These are phyloP conservation scores for Metallyticus violacea DNA, from an alignment of 2,888 invertebrate genomes.

Conservation along the genomic window DNA sequence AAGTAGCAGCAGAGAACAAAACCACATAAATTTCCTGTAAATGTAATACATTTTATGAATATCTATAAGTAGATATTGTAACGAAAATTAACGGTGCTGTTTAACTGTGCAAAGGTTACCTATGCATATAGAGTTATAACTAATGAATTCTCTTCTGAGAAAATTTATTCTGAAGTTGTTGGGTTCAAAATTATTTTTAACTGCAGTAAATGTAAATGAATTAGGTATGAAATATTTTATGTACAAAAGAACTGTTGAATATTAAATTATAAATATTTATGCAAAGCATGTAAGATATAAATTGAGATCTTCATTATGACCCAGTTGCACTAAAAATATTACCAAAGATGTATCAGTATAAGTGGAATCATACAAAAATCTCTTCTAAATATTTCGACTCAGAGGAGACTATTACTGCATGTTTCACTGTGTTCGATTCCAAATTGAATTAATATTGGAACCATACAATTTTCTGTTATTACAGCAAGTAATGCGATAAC, in stretches of 20 bases:
- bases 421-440: too few relatives aligned
- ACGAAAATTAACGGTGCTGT: background rate
- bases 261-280: background rate
- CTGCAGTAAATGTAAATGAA: background rate
- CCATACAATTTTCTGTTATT: too few relatives aligned
- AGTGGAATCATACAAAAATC: too few relatives aligned
- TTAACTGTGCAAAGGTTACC: background rate
- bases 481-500: too few relatives aligned
- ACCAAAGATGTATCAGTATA: too few relatives aligned
- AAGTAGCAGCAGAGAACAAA: background rate
- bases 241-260: background rate
- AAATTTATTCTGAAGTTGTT: background rate
- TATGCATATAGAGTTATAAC: background rate
- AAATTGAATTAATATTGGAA: too few relatives aligned
- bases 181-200: background rate
- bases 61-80: too few relatives aligned
- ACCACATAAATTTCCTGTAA: background rate
- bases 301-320: too few relatives aligned
- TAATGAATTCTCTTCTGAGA: background rate
- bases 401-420: too few relatives aligned
- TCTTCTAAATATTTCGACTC: too few relatives aligned
- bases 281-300: background rate
- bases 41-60: background rate
- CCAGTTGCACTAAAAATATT: too few relatives aligned
- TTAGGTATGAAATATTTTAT: background rate